Base-by-base conservation (phyloP, 2,797 vertebrate species). In the Enteromius afrohamiltoni region DNA sequence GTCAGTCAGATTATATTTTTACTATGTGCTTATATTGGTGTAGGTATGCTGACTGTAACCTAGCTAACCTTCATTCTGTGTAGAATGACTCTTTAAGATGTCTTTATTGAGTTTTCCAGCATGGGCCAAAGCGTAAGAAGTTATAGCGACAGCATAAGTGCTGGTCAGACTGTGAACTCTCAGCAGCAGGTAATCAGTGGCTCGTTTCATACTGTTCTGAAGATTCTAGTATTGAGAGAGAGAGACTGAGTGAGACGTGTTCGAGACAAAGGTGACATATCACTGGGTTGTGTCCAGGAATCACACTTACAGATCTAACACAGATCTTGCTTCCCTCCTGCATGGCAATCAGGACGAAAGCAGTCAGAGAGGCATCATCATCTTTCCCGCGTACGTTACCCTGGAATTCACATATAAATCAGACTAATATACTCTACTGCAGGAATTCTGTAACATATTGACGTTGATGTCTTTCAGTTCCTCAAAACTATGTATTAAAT, bases 341-440 rank as follows among this genome's bases (percentile, higher is more conserved):
- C 90, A 99, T 86, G 0, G 96, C 93, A 0, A 97, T 90, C 45
- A 98, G 90, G 19, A 94, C 91, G 2, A 97, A 98, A 42, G 97
- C 96, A 0, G 97, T 97, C 86, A 98, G 93, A 0, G 97, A 94
- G 5, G 90, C 91, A 0, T 97, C 95, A 0, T 94, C 90, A 14
- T 95, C 92, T 0, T 87, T n/a, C 0, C 93, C 88, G n/a, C 4
- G 70, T 10, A 87, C 34, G 1, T 73, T n/a, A 60, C 88, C 88
- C 88, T 89, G 23, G 11, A 26, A 91, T 21, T 53, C 51, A 53
- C 19, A 53, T 53, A 60, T 14, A 60, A 26, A 60, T 26, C 4
- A 60, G 58, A 60, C 58, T 2, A 26, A 26, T 2, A 60, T 60
- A 60, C 4, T 6, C 23, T 13, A 58, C 53, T 23, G 9, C 9